phyloP scores from a whole-genome alignment of 2,797 vertebrate genomes.

The Alfaro cultratus region DNA sequence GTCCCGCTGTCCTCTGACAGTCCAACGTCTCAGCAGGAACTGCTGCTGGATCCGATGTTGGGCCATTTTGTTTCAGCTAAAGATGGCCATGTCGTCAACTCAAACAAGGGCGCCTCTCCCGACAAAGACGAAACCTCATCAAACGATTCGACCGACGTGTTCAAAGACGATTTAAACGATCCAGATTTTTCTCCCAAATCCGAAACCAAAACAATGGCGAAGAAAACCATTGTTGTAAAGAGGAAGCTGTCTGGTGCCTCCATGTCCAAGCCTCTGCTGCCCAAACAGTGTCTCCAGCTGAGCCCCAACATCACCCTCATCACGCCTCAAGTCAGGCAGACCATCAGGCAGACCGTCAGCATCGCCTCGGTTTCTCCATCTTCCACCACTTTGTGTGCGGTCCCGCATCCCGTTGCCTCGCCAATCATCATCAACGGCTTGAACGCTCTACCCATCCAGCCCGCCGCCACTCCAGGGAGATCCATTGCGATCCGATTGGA shows the following conservation, averaged over 20 bases:
- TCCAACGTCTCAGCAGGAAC: slow-evolving; percentile 24
- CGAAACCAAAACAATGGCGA: slow-evolving; percentile 29
- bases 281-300: slow-evolving; percentile 49
- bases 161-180: slow-evolving; percentile 70
- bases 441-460: slow-evolving; percentile 68
- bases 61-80: slow-evolving; percentile 66
- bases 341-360: slow-evolving; percentile 22
- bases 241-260: slow-evolving; percentile 8
- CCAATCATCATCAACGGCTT: slow-evolving; percentile 83
- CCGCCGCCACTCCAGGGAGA: slow-evolving; percentile 46
- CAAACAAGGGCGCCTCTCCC: background rate
- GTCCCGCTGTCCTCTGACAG: slow-evolving; percentile 49
- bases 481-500: slow-evolving; percentile 75
- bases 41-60: slow-evolving; percentile 68
- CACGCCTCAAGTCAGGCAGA: slow-evolving; percentile 23
- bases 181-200: slow-evolving; percentile 57
- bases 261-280: slow-evolving; percentile 23
- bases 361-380: slow-evolving; percentile 35
- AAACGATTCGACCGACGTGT: slow-evolving; percentile 49
- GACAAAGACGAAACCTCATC: slow-evolving; percentile 60
- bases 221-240: slow-evolving; percentile 56
- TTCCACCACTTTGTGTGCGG: slow-evolving; percentile 25
- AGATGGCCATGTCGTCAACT: slow-evolving; percentile 15
- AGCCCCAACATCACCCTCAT: slow-evolving; percentile 56
- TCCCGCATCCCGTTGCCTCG: slow-evolving; percentile 60